Base-by-base conservation (phyloP, 2,113 vertebrate genomes). In the Oncorhynchus nerka region DNA sequence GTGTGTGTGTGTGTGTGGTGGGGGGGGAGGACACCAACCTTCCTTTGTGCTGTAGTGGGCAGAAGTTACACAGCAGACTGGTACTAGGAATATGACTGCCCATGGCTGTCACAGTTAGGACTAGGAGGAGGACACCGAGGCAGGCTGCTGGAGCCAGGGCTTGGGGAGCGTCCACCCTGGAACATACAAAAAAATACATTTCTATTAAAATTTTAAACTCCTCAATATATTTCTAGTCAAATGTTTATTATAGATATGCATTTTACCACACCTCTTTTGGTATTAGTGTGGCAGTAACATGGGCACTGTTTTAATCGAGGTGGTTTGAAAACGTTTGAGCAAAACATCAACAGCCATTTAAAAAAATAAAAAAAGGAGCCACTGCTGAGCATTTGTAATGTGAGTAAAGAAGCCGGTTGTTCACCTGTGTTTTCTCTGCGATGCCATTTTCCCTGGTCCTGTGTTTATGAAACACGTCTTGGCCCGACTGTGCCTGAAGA, bases 31-130 rank as follows among this genome's bases (percentile, higher is more conserved):
- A 55, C 16, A 55, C 51, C 15, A 55, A 55, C 51, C 51, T 55
- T 55, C 22, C 68, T 78, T 81, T 88, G 3, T 45, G 73, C 64
- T 85, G 89, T 78, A 92, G 77, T 1, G 90, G 89, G 79, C 91
- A 91, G 81, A 61, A 82, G 76, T 86, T 49, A 65, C 92, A 93
- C 45, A 83, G 19, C 78, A 92, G 83, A 51, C 9, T 57, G 9
- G 83, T 28, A 26, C 65, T 32, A 30, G 65, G 51, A 19, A 55
- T 55, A 19, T 13, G 15, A 16, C 49, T 16, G 15, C 11, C 39
- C 45, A 26, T n/a, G 66, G 22, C 34, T 8, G 11, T 82, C 62
- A 68, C 22, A 55, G 69, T 7, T 2, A 79, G 68, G 16, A 68
- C 64, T 0, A 84, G 82, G 28, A 87, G 49, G 5, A 77, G 26